Percentiles rank a stretch among this genome's conserved stretches.
Conservation (phyloP, 2,797 vertebrate genomes). For the Sylvia borin region DNA sequence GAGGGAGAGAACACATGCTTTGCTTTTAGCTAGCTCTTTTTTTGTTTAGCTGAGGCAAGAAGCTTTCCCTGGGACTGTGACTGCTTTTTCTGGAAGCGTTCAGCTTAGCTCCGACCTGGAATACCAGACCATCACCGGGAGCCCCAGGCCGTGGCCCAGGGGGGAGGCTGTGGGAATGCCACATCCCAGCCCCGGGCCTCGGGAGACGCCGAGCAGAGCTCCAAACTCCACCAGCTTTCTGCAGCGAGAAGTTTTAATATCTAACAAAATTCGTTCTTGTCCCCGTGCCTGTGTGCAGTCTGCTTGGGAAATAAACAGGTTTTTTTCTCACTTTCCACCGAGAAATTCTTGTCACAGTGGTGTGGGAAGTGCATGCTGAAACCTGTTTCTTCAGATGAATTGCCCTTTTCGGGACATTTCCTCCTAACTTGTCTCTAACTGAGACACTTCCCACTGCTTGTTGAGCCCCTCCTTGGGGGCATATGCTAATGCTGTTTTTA, state of each 20-base stretch:
- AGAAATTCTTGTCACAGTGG: background rate
- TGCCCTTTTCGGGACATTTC: background rate
- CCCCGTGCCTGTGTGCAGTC: background rate
- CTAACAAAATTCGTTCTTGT: too few species aligned
- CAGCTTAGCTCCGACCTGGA: background rate
- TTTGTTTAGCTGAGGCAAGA: background rate
- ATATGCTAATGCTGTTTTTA: background rate
- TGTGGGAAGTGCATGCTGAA: background rate
- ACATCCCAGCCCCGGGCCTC: too few species aligned
- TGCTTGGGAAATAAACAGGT: background rate
- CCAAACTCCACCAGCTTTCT: background rate
- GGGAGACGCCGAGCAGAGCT: background rate
- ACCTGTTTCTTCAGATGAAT: too few species aligned
- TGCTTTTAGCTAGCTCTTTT: background rate
- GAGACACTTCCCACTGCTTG: background rate
- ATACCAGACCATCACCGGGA: background rate
- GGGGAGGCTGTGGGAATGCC: background rate
- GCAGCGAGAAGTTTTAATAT: background rate
- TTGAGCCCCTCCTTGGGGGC: background rate
- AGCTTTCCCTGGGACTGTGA: background rate
- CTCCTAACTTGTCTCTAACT: background rate
- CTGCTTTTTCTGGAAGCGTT: background rate
- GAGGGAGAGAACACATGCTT: background rate
- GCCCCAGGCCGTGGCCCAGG: accelerated
- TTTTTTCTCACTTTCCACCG: background rate